Evolutionary conservation across 2,113 vertebrate species (phyloP).

Genomic region (Nesogale talazaci): DNA sequence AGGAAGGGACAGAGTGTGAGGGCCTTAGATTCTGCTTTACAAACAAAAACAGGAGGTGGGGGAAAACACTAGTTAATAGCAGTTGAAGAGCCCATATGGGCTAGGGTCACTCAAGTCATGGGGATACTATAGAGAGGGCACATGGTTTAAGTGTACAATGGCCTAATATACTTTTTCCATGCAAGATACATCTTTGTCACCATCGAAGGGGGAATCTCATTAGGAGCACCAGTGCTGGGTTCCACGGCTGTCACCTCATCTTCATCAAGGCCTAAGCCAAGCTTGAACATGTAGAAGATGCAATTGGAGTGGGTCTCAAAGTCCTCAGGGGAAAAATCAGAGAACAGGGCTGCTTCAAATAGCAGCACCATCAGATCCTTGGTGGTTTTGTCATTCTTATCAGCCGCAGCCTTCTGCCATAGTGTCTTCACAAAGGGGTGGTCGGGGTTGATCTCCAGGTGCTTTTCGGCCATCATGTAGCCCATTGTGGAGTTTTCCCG

Average conservation of each 20-base stretch:
- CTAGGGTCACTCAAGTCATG: too few relatives aligned
- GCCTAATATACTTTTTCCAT: too few relatives aligned
- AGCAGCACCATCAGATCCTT: too few relatives aligned
- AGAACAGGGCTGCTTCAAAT: conserved; percentile 95
- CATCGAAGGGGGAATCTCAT: conserved; percentile 94
- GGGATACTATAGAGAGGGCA: conserved; percentile 66
- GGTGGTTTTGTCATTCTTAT: conserved; percentile 97
- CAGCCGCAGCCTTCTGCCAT: conserved; percentile 92
- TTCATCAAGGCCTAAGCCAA: conserved; percentile 93
- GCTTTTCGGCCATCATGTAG: too few relatives aligned
- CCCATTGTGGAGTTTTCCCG: too few relatives aligned
- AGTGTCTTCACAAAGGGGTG: conserved; percentile 94
- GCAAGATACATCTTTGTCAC: conserved; percentile 93
- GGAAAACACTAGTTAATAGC: conserved; percentile 50
- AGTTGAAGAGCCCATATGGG: conserved; percentile 44
- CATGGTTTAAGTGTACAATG: neutral
- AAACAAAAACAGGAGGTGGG: conserved; percentile 8
- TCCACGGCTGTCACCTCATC: conserved; percentile 92
- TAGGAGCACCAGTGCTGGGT: conserved; percentile 85
- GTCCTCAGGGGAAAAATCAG: conserved; percentile 96
- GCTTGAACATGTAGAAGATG: conserved; percentile 94
- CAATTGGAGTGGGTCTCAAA: conserved; percentile 96
- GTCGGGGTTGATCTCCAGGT: too few relatives aligned
- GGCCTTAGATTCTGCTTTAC: conserved; percentile 53
- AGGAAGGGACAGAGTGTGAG: neutral